Conservation (phyloP, 2,888 invertebrate species). For the Caenorhabditis virilis region DNA sequence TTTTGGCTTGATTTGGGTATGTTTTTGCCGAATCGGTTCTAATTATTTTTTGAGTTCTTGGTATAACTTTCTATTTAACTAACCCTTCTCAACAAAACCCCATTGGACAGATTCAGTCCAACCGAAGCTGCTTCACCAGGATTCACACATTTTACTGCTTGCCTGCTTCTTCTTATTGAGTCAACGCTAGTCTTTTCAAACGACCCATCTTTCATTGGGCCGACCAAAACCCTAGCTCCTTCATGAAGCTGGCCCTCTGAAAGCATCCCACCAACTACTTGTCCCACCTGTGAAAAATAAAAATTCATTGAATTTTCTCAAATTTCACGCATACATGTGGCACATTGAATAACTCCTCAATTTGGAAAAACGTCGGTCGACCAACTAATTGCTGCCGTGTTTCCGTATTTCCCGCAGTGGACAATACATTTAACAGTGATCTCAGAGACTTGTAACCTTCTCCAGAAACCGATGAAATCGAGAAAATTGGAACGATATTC, state of each 20-base stretch:
- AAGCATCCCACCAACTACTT: constrained; percentile 71
- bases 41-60: too few species aligned
- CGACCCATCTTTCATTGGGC: constrained; percentile 69
- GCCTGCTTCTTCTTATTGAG: constrained; percentile 78
- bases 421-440: constrained; percentile 79
- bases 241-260: constrained; percentile 85
- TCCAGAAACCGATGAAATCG: constrained; percentile 87
- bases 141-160: constrained; percentile 84
- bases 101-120: constrained; percentile 73
- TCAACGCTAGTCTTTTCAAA: constrained; percentile 74
- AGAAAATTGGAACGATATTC: constrained; percentile 71
- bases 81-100: constrained; percentile 68
- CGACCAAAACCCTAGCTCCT: constrained; percentile 74
- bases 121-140: constrained; percentile 89
- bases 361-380: constrained; percentile 76
- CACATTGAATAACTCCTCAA: constrained; percentile 80
- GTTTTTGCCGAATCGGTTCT: too few species aligned
- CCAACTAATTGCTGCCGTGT: constrained; percentile 40
- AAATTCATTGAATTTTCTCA: neutral
- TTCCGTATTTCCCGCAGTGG: constrained; percentile 63
- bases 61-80: too few species aligned
- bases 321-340: constrained; percentile 71
- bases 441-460: constrained; percentile 74
- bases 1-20: too few species aligned
- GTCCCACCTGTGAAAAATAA: constrained; percentile 48